Base-by-base conservation (phyloP, 1,140 invertebrate species). In the Mercenaria mercenaria region DNA sequence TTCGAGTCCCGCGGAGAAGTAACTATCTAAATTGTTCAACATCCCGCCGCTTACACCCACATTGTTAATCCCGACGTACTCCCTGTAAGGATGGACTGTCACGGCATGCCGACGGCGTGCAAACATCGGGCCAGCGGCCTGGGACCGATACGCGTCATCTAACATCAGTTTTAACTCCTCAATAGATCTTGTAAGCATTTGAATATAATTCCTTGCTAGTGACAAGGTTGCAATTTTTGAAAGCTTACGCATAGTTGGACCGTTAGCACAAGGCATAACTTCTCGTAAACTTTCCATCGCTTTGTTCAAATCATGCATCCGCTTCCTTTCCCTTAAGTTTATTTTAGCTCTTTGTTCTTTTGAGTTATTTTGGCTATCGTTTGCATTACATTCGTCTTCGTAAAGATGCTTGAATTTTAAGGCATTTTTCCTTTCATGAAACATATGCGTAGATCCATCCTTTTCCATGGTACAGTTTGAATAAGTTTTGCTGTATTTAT, bases 191-290 rank as follows among this genome's bases (percentile, higher is more conserved):
- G 96, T 93, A 96, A 99, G 98, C 98, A 99, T 99, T 32, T 99
- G 97, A 93, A 99, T 99, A 96, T 99, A 99, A 96, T 99, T 99
- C 96, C 99, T 99, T 69, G 99, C 99, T 76, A 99, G 96, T 0
- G 99, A 96, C 10, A 99, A 96, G 0, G 99, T 99, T 23, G 99
- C 99, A 92, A 99, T 99, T 96, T 99, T 99, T n/a, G 98, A 99
- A 20, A 99, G 96, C 96, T 99, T 99, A 43, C 99, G 97, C 23
- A 99, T 99, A 3, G 98, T 99, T 0, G 99, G 99, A 23, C 99
- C 99, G 94, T 99, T 98, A 6, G 99, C 98, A 64, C 94, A 95
- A 4, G 95, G 95, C 91, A 96, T 95, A 52, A 96, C 94, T 26
- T 94, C 93, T 15, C 95, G 86, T n/a, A 96, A 89, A 13, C 88